Base-by-base conservation (phyloP, 2,888 invertebrate genomes). In the Ochropleura leucogaster region DNA sequence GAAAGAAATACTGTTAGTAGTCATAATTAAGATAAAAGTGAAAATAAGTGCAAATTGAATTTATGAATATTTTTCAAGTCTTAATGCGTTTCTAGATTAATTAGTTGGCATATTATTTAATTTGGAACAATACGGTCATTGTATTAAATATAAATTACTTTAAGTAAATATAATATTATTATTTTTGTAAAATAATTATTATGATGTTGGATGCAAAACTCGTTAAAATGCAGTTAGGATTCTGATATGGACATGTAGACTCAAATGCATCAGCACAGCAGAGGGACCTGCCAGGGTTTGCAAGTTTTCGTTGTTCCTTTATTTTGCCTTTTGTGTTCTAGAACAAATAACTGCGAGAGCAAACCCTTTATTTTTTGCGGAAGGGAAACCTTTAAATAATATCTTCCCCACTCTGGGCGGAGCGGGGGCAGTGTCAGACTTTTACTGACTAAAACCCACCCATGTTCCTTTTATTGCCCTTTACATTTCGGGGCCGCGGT, bases 1-100 rank as follows among this genome's bases (percentile, higher is more conserved):
- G 93, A 89, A 93, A 93, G 83, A 92, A 90, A 92, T 55, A 89
- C 88, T 89, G 85, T 89, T 89, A 87, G 69, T 78, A 44, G 65
- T 66, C 40, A 68, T 60, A 57, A 18, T 73, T 30, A 68, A 57
- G 67, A 67, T 7, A 59, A 7, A 3, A 12, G 10, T 44, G 9
- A 44, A 20, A 30, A 18, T 20, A 9, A 67, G 62, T 60, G 44
- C 44, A 18, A 68, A 44, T 18, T 30, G 12, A 64, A 64, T 20
- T 63, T 63, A 20, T 16, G 9, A 64, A 46, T 20, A 16, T 16
- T 20, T 16, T 64, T 51, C 9, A 8, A 9, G 18, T 63, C 10
- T 40, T 62, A 30, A 68, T 42, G 49, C 7, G 62, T 40, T 44
- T 68, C 20, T 68, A 18, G 12, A 30, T 30, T 8, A 30, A 12